These are phyloP conservation scores for Chymomyza fuscimana DNA, from an alignment of 2,888 invertebrate genomes.

Conservation along the genomic window DNA sequence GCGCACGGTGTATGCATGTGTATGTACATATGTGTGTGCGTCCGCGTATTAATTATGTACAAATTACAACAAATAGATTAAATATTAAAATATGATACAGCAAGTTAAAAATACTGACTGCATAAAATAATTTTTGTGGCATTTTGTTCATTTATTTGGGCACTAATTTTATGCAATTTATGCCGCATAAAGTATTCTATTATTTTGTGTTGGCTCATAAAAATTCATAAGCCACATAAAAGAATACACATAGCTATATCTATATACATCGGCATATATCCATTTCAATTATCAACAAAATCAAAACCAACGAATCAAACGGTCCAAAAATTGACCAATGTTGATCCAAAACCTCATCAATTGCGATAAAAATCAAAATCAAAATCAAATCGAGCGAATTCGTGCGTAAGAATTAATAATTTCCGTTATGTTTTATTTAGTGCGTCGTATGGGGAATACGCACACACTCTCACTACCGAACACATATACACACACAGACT, in stretches of 20 bases:
- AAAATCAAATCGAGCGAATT: conserved; percentile 71
- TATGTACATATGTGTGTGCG: background rate
- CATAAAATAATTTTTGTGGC: conserved; percentile 8
- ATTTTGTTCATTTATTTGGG: conserved; percentile 25
- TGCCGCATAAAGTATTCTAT: conserved; percentile 57
- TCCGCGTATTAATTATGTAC: conserved; percentile 55
- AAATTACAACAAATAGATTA: conserved; percentile 59
- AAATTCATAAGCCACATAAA: conserved; percentile 61
- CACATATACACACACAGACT: background rate
- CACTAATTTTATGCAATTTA: conserved; percentile 40
- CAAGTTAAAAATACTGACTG: conserved; percentile 7
- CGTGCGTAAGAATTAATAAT: conserved; percentile 69
- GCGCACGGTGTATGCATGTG: conserved; percentile 32
- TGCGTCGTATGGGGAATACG: background rate
- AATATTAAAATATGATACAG: conserved; percentile 50
- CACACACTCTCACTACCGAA: background rate
- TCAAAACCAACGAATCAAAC: conserved; percentile 18
- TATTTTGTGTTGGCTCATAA: conserved; percentile 50
- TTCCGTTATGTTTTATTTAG: conserved; percentile 54
- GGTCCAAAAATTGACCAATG: conserved; percentile 10
- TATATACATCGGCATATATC: conserved; percentile 18
- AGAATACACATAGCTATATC: background rate
- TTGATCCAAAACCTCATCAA: conserved; percentile 41
- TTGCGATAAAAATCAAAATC: conserved; percentile 54
- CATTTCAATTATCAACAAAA: conserved; percentile 58